These are phyloP conservation scores for Didymodactylos carnosus DNA, from an alignment of 2,888 invertebrate genomes.

Conservation along the genomic window DNA sequence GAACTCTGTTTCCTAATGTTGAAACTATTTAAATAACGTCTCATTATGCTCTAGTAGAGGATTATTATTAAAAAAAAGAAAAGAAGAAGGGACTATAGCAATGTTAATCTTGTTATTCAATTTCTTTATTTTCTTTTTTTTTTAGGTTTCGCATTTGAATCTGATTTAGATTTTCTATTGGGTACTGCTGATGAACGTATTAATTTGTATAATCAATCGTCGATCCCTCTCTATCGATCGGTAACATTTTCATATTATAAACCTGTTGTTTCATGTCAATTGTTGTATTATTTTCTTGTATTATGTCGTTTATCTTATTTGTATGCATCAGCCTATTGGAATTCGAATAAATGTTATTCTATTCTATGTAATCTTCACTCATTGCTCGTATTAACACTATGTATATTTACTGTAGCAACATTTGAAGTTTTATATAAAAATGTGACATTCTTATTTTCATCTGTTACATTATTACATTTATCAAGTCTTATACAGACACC, in stretches of 20 bases:
- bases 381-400: neutral
- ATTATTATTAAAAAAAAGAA: no score
- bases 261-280: neutral
- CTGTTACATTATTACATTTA: neutral
- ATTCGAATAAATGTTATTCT: neutral
- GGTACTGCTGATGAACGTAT: neutral
- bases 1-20: no score
- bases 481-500: no score
- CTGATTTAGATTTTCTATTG: neutral
- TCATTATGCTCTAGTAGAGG: no score
- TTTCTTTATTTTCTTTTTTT: neutral
- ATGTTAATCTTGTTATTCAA: no score
- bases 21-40: no score
- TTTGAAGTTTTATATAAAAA: neutral
- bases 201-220: neutral
- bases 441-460: neutral
- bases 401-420: neutral
- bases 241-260: neutral
- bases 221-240: no score
- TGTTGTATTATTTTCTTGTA: neutral
- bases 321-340: neutral
- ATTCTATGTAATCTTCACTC: neutral
- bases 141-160: neutral
- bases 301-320: neutral
- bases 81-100: no score